Evolutionary conservation across 2,797 vertebrate genomes (phyloP).

Genomic region (Crenichthys baileyi): DNA sequence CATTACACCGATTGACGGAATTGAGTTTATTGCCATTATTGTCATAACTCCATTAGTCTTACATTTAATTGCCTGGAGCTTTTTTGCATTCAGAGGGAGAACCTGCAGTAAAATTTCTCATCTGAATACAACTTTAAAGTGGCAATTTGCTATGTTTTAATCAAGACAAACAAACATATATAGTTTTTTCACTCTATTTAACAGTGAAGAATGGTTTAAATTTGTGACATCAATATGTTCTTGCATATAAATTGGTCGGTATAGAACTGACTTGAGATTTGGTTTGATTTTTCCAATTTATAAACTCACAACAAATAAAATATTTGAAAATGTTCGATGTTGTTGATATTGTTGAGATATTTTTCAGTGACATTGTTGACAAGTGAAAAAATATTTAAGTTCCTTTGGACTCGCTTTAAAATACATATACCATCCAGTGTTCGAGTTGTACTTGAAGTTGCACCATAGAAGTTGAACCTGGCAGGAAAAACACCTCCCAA

Average conservation of each 20-base stretch:
- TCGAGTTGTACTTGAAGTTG: no score
- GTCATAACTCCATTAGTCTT: conserved; percentile 36
- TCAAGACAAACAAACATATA: not conserved
- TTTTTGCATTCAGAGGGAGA: conserved; percentile 21
- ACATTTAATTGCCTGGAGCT: conserved; percentile 20
- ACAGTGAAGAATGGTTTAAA: not conserved
- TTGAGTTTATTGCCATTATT: conserved; percentile 33
- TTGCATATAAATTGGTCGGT: not conserved
- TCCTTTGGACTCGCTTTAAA: no score
- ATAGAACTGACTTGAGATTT: no score
- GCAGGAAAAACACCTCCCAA: no score
- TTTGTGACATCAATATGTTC: not conserved
- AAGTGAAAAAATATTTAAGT: no score
- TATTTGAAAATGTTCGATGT: no score
- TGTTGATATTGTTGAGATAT: no score
- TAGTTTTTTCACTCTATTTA: not conserved
- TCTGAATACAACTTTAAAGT: not conserved
- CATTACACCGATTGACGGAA: conserved; percentile 25
- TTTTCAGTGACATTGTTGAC: no score
- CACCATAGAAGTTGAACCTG: no score
- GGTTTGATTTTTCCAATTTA: no score
- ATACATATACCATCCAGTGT: no score
- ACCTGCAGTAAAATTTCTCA: conserved; percentile 18
- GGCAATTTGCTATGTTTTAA: not conserved
- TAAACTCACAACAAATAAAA: no score